Evolutionary conservation across 1,140 invertebrate species (phyloP).

Genomic region (Anthonomus grandis): DNA sequence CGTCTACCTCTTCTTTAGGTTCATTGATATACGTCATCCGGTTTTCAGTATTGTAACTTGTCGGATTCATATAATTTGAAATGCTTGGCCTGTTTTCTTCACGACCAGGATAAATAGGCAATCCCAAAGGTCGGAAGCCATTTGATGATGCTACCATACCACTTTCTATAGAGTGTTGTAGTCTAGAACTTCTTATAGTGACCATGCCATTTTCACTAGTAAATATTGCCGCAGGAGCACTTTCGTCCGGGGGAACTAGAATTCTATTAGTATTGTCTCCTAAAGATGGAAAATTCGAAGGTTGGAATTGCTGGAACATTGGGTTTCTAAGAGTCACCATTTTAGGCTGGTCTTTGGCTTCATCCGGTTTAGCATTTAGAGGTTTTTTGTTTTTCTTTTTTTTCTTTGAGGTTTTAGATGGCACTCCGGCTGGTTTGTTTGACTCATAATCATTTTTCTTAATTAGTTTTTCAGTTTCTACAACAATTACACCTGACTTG

Average conservation of each 20-base stretch:
- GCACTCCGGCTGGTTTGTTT: conserved; percentile 17
- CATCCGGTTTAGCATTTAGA: neutral
- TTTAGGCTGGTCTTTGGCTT: conserved; percentile 41
- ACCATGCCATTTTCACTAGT: conserved; percentile 75
- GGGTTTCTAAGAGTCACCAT: conserved; percentile 75
- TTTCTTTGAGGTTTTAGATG: conserved; percentile 50
- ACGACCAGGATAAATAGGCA: conserved; percentile 32
- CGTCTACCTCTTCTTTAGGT: neutral
- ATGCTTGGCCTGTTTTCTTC: conserved; percentile 35
- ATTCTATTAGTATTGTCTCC: conserved; percentile 2
- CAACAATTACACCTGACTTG: conserved; percentile 62
- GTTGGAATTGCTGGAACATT: conserved; percentile 57
- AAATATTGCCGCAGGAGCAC: conserved; percentile 62
- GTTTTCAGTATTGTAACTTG: neutral
- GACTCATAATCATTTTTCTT: conserved; percentile 27
- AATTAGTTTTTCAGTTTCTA: conserved; percentile 60
- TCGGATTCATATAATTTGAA: conserved; percentile 18
- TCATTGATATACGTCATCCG: neutral
- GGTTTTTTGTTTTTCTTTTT: conserved; percentile 58
- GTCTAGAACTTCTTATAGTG: conserved; percentile 69
- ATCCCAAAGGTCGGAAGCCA: conserved; percentile 8
- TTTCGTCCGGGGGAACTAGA: conserved; percentile 29
- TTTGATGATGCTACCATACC: conserved; percentile 18
- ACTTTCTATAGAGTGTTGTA: conserved; percentile 38
- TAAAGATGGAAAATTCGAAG: neutral